Evolutionary conservation across 2,888 invertebrate species (phyloP).

Genomic region (Apotomis capreana): DNA sequence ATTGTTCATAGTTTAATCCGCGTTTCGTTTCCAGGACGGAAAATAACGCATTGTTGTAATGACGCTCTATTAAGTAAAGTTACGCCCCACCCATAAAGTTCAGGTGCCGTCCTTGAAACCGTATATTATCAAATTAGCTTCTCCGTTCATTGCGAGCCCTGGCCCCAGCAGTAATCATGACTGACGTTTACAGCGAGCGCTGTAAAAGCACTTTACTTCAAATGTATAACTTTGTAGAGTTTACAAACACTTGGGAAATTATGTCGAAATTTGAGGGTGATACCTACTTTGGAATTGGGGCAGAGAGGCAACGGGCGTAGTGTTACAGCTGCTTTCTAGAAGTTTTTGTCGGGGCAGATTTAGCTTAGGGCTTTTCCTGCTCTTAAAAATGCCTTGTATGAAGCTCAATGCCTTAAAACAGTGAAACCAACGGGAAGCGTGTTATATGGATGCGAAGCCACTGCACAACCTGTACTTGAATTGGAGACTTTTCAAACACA

Average conservation of each 20-base stretch:
- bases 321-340: too few species aligned
- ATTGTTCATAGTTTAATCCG: neutral
- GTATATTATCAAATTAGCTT: constrained; percentile 53
- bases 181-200: constrained; percentile 61
- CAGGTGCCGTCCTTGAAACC: constrained; percentile 46
- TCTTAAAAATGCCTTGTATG: too few species aligned
- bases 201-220: constrained; percentile 53
- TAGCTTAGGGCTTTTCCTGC: too few species aligned
- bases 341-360: too few species aligned
- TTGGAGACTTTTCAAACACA: too few species aligned
- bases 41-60: neutral
- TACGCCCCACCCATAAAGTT: constrained; percentile 24
- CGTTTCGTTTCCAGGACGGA: constrained; percentile 1
- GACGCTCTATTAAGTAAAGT: constrained; percentile 4
- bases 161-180: constrained; percentile 58
- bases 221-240: constrained; percentile 8
- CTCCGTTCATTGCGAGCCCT: constrained; percentile 43
- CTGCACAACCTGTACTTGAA: too few species aligned
- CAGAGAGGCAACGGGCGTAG: too few species aligned
- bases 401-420: too few species aligned
- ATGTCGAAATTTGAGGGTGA: neutral
- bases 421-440: too few species aligned
- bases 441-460: too few species aligned
- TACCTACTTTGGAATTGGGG: too few species aligned
- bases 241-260: constrained; percentile 1